Conservation (phyloP, 2,113 vertebrate species). For the Pygoscelis adeliae region DNA sequence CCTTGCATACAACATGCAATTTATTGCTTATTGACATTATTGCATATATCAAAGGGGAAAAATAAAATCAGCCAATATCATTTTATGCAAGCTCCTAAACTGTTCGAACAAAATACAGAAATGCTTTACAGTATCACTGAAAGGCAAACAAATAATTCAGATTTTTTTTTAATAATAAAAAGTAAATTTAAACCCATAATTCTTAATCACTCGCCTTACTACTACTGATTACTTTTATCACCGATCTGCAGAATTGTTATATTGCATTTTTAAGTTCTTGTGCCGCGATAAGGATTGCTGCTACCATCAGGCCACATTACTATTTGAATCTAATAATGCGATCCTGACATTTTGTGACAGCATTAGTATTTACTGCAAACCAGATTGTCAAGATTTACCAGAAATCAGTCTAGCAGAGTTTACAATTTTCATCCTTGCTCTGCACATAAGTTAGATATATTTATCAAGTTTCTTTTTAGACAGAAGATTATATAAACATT, state of each 20-base stretch:
- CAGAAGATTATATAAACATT: background rate
- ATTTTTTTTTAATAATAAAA: background rate
- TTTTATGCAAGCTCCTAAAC: constrained; percentile 44
- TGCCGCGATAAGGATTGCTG: background rate
- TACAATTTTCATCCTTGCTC: background rate
- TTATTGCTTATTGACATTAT: constrained; percentile 79
- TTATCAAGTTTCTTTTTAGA: background rate
- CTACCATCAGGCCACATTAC: background rate
- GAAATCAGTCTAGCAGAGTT: background rate
- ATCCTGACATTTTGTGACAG: background rate
- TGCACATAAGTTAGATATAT: background rate
- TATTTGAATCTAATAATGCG: background rate
- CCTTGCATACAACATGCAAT: constrained; percentile 69
- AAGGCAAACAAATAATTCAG: constrained; percentile 30
- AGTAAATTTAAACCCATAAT: background rate
- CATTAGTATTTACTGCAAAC: background rate
- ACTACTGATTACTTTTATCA: background rate
- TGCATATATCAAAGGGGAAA: constrained; percentile 54
- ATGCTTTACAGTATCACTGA: constrained; percentile 33
- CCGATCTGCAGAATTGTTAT: background rate
- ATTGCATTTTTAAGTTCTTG: background rate
- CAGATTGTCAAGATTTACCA: constrained; percentile 27
- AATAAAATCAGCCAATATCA: constrained; percentile 21
- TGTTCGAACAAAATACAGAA: constrained; percentile 30
- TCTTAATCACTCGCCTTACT: background rate